These are phyloP conservation scores for Petrolisthes cinctipes DNA, from an alignment of 2,888 invertebrate genomes.

Conservation along the genomic window DNA sequence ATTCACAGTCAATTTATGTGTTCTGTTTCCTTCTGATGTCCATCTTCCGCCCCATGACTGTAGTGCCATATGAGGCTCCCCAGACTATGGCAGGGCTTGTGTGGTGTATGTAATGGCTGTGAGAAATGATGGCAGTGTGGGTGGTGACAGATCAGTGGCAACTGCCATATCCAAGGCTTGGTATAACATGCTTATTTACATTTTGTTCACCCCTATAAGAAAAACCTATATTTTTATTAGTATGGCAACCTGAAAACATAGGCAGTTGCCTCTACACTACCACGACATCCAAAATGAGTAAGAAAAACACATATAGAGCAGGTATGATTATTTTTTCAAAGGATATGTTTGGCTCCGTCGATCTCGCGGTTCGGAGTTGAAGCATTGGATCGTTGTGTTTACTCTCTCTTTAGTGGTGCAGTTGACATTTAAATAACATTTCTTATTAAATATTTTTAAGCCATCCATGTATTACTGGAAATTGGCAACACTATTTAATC, in stretches of 20 bases:
- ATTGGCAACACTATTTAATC: too few species aligned
- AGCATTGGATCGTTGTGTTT: conserved; percentile 23
- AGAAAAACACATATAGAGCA: conserved; percentile 25
- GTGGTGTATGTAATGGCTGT: conserved; percentile 8
- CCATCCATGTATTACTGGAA: too few species aligned
- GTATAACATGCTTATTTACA: conserved; percentile 26
- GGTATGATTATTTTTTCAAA: conserved; percentile 30
- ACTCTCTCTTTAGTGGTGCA: conserved; percentile 28
- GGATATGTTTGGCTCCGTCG: conserved; percentile 56
- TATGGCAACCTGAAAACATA: conserved; percentile 26
- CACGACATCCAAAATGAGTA: conserved; percentile 41
- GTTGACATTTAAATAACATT: neutral
- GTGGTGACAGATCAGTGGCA: conserved; percentile 40
- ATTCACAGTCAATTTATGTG: neutral
- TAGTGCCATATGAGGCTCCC: neutral
- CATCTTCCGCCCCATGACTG: neutral
- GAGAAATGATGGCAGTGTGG: conserved; percentile 12
- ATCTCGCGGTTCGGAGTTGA: conserved; percentile 50
- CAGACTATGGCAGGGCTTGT: conserved; percentile 6
- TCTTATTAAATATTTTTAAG: too few species aligned
- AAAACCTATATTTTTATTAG: conserved; percentile 22
- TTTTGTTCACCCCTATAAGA: conserved; percentile 35
- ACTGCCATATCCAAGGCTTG: conserved; percentile 40
- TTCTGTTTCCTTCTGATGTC: neutral
- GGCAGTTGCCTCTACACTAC: conserved; percentile 53